Evolutionary conservation across 2,888 invertebrate genomes (phyloP), one percentile per base, ranked within the genome.

Genomic region (Spilarctia lutea): DNA sequence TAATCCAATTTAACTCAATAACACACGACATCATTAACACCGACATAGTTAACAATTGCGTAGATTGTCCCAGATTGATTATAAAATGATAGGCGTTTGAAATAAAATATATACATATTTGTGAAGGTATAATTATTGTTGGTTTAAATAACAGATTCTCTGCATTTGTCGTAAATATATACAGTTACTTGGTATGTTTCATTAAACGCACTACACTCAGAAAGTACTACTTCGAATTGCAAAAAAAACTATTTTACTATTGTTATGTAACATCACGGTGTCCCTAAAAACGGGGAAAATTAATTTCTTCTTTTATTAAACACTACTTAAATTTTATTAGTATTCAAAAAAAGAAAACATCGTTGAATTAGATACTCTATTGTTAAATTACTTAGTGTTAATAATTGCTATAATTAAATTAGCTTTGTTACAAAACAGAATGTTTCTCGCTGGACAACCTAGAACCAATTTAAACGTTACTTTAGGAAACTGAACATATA

Each of bases 1-100:
- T 33, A 13, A 56, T 69, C n/a, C n/a, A 48, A 33, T n/a, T 33
- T 52, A 35, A 70, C 39, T 16, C 56, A 70, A 70, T 70, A 20
- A 42, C 39, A 39, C 39, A 39, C n/a, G n/a, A n/a, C n/a, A n/a
- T n/a, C n/a, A n/a, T n/a, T n/a, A 18, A 60, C 18, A 27, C 24
- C 56, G 24, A 24, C 45, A n/a, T 18, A 3, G 27, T 60, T 18
- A 48, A 10, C 18, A 24, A 20, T 52, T 72, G 27, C 33, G 24
- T n/a, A 56, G 56, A 65, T 35, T 69, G 35, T 27, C 48, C 68
- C 52, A 68, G 24, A 52, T 27, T 33, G 18, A 60, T 70, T 52
- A 56, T 35, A 7, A 11, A 33, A n/a, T 56, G 56, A 35, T 18
- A n/a, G 35, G 35, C 52, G n/a, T 69, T 56, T n/a, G 18, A 52